These are phyloP conservation scores for Anas georgica DNA, from an alignment of 2,797 vertebrate genomes.

Conservation along the genomic window DNA sequence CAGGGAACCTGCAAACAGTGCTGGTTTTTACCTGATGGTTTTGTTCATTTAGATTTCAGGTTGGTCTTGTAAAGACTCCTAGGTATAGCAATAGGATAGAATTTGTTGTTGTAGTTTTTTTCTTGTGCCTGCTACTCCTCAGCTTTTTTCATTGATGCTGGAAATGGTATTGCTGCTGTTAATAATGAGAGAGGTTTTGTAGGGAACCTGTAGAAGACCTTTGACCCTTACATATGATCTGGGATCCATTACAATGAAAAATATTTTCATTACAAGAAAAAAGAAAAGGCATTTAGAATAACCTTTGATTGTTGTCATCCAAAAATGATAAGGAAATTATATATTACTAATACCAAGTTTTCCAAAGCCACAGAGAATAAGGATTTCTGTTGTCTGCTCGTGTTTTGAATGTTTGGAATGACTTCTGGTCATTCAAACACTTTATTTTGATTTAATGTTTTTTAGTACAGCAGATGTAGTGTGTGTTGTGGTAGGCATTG, in stretches of 20 bases:
- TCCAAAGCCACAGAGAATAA: not conserved
- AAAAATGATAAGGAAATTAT: not conserved
- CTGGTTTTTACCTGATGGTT: not conserved
- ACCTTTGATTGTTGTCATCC: not conserved
- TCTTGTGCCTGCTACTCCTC: not conserved
- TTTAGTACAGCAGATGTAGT: not conserved
- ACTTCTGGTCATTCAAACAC: not conserved
- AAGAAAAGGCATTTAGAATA: not conserved
- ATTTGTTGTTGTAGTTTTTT: not conserved
- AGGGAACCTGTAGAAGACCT: not conserved
- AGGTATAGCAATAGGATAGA: not conserved
- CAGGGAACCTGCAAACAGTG: not conserved
- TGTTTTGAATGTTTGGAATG: not conserved
- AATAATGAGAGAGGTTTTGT: not conserved
- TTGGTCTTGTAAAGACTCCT: not conserved
- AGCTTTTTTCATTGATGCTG: not conserved
- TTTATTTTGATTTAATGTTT: not conserved
- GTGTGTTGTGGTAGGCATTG: not conserved
- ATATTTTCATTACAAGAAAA: not conserved
- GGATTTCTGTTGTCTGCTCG: not conserved
- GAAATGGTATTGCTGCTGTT: not conserved
- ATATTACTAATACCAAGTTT: not conserved
- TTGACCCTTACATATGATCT: not conserved
- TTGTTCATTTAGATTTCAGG: not conserved
- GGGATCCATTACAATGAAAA: not conserved